phyloP scores from a whole-genome alignment of 1,140 invertebrate genomes.

The Elymnias hypermnestra region DNA sequence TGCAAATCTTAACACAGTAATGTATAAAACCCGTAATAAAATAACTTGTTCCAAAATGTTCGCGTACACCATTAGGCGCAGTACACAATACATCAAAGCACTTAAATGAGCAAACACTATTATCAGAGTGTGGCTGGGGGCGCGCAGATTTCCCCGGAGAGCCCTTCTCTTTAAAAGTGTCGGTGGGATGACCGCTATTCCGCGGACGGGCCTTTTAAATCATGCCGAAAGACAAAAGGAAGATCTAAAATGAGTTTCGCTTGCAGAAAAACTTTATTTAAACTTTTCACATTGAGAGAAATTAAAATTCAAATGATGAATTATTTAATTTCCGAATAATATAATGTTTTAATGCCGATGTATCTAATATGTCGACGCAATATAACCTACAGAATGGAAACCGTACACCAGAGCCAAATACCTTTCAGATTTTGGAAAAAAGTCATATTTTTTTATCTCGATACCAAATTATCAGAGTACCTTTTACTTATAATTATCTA shows the following conservation, averaged over 20 bases:
- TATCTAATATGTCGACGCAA: too few relatives aligned
- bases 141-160: constrained; percentile 63
- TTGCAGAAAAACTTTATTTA: constrained; percentile 12
- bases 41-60: background rate
- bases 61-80: constrained; percentile 27
- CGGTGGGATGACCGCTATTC: constrained; percentile 53
- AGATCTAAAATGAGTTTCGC: constrained; percentile 18
- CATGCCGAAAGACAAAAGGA: constrained; percentile 21
- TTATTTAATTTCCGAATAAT: too few relatives aligned
- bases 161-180: constrained; percentile 62
- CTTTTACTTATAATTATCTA: too few relatives aligned
- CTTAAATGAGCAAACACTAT: constrained; percentile 72
- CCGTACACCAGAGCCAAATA: too few relatives aligned
- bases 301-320: too few relatives aligned
- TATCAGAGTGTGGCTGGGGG: constrained; percentile 51
- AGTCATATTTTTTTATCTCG: too few relatives aligned
- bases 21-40: too few relatives aligned
- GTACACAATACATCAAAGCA: constrained; percentile 49
- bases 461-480: too few relatives aligned
- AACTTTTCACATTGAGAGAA: background rate
- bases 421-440: too few relatives aligned
- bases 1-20: too few relatives aligned
- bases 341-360: too few relatives aligned
- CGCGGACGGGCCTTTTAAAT: constrained; percentile 40
- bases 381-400: too few relatives aligned